Conservation (phyloP, 2,113 vertebrate genomes). For the Pristiophorus japonicus region DNA sequence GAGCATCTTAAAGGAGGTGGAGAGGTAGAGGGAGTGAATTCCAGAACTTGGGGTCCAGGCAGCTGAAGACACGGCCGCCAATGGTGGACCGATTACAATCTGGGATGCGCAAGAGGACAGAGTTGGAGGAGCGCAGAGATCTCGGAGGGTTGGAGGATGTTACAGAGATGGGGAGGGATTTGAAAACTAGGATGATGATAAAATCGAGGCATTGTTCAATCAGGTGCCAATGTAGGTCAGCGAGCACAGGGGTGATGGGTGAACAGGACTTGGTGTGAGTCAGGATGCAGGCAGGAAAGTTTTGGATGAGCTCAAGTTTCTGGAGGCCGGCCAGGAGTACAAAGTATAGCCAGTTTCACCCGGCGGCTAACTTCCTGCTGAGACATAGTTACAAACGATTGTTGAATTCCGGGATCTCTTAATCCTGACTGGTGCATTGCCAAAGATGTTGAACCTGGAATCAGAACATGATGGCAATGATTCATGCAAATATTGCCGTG, state of each 20-base stretch:
- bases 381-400: neutral
- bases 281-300: neutral
- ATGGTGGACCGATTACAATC: neutral
- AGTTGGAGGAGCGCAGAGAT: neutral
- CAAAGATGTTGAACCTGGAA: neutral
- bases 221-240: neutral
- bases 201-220: neutral
- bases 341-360: neutral
- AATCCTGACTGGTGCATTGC: neutral
- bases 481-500: too few relatives aligned
- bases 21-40: too few relatives aligned
- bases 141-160: neutral
- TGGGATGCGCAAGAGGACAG: too few relatives aligned
- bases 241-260: neutral
- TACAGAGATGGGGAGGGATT: neutral
- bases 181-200: neutral
- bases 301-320: neutral
- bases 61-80: neutral
- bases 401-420: neutral
- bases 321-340: neutral
- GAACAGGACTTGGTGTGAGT: neutral
- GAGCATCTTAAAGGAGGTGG: too few relatives aligned
- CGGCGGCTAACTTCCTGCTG: neutral
- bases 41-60: too few relatives aligned
- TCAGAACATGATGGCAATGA: neutral